Evolutionary conservation across 37 sponge, comb jelly and placozoan species (phyloP), one percentile per base, ranked within the genome.

Genomic region (Diacarnus erythraeanus): DNA sequence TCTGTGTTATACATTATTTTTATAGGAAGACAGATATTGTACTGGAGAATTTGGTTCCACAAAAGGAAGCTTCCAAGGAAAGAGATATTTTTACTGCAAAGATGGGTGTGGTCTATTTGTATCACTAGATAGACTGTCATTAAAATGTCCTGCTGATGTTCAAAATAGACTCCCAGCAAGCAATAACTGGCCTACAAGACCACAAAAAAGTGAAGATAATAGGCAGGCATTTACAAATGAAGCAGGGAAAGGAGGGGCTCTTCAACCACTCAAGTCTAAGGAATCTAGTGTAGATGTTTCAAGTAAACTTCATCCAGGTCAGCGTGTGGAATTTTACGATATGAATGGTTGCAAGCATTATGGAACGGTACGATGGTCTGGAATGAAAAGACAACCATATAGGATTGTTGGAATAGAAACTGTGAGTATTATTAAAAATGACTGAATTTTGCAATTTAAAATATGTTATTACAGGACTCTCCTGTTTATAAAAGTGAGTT

Each of bases 291-390:
- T 68, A 21, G 57, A 67, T 66, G 25, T 47, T 63, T 25, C 26
- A 63, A 23, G n/a, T 23, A 21, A 64, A 36, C 43, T 64, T 59
- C 63, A 77, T 36, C 54, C 39, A 15, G 64, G 57, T 37, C 71
- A 84, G 42, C 54, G 79, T 51, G 86, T 86, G 65, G 61, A 35
- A 2, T 72, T 78, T 18, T 30, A 76, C 42, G 47, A 70, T 25
- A 76, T 71, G 72, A 57, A 43, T 34, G 77, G 57, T 0, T 26
- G 20, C 3, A 36, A 22, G 25, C 38, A 75, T 29, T 54, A 71
- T 43, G 86, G 86, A n/a, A 34, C 47, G 18, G 86, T 90, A 30
- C 64, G 57, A 42, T 90, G 90, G 90, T 59, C 60, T 39, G 78
- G 78, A 70, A 43, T 36, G 47, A 27, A 0, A 21, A 79, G n/a